These are phyloP conservation scores for Hormaphis cornu DNA, from an alignment of 1,140 invertebrate genomes.

Conservation along the genomic window DNA sequence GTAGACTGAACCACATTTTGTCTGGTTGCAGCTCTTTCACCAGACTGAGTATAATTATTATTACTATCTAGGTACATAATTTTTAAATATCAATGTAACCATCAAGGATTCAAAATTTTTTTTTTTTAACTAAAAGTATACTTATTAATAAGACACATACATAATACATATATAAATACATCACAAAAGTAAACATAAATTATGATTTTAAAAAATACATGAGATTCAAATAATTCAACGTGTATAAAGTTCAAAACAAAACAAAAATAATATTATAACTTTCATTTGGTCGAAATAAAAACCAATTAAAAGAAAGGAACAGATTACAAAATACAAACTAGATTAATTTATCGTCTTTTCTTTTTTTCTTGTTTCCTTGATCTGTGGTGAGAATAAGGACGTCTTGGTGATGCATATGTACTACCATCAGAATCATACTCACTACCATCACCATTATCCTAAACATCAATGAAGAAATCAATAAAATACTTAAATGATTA, in stretches of 20 bases:
- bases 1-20: too few species aligned
- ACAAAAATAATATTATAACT: not conserved
- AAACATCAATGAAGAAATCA: not conserved
- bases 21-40: too few species aligned
- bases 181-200: too few species aligned
- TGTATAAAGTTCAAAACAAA: not conserved
- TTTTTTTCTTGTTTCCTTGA: constrained; percentile 26
- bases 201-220: not conserved
- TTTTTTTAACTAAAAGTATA: too few species aligned
- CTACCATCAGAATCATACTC: constrained; percentile 24
- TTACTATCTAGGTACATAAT: too few species aligned
- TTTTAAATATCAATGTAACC: too few species aligned
- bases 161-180: too few species aligned
- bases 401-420: constrained; percentile 14
- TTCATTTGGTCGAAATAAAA: not conserved
- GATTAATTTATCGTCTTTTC: not conserved
- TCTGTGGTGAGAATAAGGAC: constrained; percentile 22
- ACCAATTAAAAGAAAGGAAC: not conserved
- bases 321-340: not conserved
- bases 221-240: not conserved
- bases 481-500: not conserved
- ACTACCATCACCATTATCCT: constrained; percentile 18
- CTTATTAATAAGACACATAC: too few species aligned
- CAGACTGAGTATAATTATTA: too few species aligned
- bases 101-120: too few species aligned